These are phyloP conservation scores for Hystrix brachyura DNA, from an alignment of 2,113 vertebrate species.

Conservation along the genomic window DNA sequence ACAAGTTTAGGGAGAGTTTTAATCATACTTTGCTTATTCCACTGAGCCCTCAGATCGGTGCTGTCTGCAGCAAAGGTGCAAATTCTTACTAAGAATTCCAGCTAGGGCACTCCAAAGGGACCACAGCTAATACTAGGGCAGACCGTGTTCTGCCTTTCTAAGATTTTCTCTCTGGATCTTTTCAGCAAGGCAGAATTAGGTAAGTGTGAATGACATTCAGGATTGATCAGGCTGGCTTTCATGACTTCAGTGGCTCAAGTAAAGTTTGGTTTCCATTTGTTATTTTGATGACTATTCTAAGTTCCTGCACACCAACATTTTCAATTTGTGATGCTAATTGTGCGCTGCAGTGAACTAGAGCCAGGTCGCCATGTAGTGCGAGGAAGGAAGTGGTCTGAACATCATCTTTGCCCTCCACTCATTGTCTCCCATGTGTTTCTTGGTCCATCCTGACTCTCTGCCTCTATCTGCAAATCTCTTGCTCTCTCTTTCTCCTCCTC, in stretches of 20 bases:
- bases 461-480: background rate
- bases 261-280: background rate
- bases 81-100: background rate
- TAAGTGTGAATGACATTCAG: background rate
- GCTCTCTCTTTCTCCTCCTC: background rate
- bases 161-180: background rate
- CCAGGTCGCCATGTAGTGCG: accelerated
- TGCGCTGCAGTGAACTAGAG: background rate
- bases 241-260: background rate
- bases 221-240: background rate
- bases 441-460: background rate
- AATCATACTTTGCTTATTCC: background rate
- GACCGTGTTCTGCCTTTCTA: background rate
- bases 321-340: background rate
- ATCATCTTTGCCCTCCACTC: too few relatives aligned
- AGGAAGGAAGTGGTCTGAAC: background rate
- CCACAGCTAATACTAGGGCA: too few relatives aligned
- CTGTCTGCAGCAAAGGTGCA: background rate
- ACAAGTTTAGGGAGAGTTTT: background rate
- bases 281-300: background rate
- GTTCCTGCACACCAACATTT: background rate
- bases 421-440: background rate
- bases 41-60: background rate
- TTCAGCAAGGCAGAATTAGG: background rate
- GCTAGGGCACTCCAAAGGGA: background rate